Conservation (phyloP, 2,797 vertebrate species). For the Cirrhinus molitorella region DNA sequence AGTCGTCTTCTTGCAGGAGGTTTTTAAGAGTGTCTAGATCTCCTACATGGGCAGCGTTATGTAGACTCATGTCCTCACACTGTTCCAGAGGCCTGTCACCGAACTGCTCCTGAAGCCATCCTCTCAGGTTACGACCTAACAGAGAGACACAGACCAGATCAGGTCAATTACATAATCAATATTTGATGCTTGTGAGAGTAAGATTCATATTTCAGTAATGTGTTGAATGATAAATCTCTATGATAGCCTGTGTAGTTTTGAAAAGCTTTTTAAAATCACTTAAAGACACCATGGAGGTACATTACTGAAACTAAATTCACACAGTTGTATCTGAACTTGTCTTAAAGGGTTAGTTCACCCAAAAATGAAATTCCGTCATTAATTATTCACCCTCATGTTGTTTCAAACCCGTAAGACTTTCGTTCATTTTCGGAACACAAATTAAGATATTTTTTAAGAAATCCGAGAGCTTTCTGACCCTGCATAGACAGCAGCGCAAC, state of each 20-base stretch:
- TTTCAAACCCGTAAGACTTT: too few relatives aligned
- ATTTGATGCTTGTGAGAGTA: background rate
- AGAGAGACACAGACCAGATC: background rate
- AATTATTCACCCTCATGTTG: too few relatives aligned
- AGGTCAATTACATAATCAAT: background rate
- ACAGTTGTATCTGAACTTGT: background rate
- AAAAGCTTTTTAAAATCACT: too few relatives aligned
- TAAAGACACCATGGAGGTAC: background rate
- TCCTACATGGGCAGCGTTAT: slow-evolving; percentile 91
- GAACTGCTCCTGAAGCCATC: slow-evolving; percentile 94
- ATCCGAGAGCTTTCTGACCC: too few relatives aligned
- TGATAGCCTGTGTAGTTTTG: too few relatives aligned
- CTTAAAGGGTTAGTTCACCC: too few relatives aligned
- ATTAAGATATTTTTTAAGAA: too few relatives aligned
- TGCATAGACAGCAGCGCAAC: too few relatives aligned
- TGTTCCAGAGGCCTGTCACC: slow-evolving; percentile 89
- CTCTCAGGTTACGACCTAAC: slow-evolving; percentile 91
- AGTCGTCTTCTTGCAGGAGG: slow-evolving; percentile 87
- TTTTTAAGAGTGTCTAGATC: slow-evolving; percentile 88
- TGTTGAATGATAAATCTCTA: too few relatives aligned
- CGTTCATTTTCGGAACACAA: too few relatives aligned
- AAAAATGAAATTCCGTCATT: too few relatives aligned
- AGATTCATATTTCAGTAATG: background rate
- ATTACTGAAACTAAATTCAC: background rate
- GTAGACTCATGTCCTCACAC: slow-evolving; percentile 89